phyloP scores from a whole-genome alignment of 2,113 vertebrate species.

The Naja naja region DNA sequence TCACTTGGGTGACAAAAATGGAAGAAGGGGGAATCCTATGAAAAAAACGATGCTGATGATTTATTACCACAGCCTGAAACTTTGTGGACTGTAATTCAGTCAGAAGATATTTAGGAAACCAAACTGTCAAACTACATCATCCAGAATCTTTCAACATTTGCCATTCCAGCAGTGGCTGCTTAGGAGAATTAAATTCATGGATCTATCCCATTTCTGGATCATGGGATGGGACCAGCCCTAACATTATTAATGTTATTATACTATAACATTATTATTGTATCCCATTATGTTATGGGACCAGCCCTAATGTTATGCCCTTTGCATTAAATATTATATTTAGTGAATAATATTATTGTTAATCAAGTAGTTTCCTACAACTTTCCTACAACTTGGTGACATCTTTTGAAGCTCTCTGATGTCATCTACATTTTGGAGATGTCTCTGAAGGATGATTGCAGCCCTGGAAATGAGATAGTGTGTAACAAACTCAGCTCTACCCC shows the following conservation, averaged over 20 bases:
- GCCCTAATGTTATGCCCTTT: neutral
- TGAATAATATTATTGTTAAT: neutral
- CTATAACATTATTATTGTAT: too few relatives aligned
- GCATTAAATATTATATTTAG: neutral
- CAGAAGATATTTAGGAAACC: neutral
- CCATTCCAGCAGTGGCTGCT: neutral
- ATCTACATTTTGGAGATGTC: neutral
- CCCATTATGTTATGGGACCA: too few relatives aligned
- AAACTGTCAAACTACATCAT: neutral
- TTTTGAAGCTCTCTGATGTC: neutral
- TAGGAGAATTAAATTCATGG: neutral
- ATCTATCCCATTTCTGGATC: neutral
- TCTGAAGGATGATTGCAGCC: neutral
- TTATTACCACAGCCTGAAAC: neutral
- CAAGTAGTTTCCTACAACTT: neutral
- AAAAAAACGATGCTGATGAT: neutral
- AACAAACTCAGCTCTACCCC: neutral
- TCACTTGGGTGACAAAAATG: neutral
- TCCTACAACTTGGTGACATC: neutral
- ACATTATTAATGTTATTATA: too few relatives aligned
- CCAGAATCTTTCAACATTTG: neutral
- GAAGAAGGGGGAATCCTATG: neutral
- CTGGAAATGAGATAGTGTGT: neutral
- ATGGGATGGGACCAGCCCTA: neutral
- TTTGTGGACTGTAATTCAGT: neutral